Base-by-base conservation (phyloP, 2,797 vertebrate genomes). In the Sitta carolinensis region DNA sequence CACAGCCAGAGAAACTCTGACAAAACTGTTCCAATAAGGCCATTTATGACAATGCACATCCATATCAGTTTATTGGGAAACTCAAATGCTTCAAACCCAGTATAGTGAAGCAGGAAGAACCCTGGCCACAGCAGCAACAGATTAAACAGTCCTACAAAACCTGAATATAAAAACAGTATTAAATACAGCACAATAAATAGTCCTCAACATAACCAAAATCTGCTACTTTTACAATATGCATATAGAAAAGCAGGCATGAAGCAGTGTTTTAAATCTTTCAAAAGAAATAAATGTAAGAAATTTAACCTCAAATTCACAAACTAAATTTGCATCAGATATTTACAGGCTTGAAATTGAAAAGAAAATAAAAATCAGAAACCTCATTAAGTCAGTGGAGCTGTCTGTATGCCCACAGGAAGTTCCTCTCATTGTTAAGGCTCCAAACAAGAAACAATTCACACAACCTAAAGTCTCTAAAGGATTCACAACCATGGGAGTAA, bases 1-100 rank as follows among this genome's bases (percentile, higher is more conserved):
- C 99, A 99, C 77, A 99, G 97, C 99, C 99, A 99, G 82, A 99
- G 99, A 96, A 99, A 99, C 98, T 99, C 99, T 0, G 99, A 99
- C 42, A 99, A 98, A 90, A 99, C 99, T 9, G 99, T 99, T 91
- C 99, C 99, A 11, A 99, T 98, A 95, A 99, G 98, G 93, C 99
- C 99, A 42, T 99, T 99, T 89, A 99, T 97, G 90, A 99, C 98
- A 98, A 99, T 99, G 98, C 99, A 99, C 68, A 98, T 98, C 98
- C 99, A 99, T 82, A 99, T 98, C 93, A 99, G 97, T 96, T 98
- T 98, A 96, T 98, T 99, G 94, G 99, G 99, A 94, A 99, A 98
- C 96, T 99, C 99, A 52, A 99, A 99, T 45, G 98, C 98, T 97
- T 99, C 99, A 90, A 99, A 99, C 50, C 99, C 98, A 4, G 99